These are phyloP conservation scores for Myotis planiceps DNA, from an alignment of 2,797 vertebrate genomes.

Conservation along the genomic window DNA sequence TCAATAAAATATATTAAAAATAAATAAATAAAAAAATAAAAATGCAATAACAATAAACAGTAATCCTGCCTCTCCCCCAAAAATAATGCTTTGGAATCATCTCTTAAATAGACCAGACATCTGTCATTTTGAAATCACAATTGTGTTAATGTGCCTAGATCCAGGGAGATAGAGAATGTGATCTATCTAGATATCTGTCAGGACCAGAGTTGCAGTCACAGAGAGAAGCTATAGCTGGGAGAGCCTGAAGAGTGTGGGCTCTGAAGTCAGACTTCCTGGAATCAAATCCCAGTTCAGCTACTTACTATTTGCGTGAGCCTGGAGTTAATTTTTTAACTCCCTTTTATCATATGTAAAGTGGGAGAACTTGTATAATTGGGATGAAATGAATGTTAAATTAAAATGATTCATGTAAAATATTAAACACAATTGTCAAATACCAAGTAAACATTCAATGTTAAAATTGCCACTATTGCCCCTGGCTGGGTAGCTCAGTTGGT, in stretches of 20 bases:
- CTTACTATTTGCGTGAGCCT: not conserved
- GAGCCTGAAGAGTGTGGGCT: not conserved
- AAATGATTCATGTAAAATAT: not conserved
- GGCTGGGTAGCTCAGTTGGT: not conserved
- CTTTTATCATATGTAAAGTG: not conserved
- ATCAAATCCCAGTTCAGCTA: not conserved
- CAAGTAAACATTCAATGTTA: not conserved
- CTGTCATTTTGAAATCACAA: not conserved
- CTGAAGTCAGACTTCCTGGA: not conserved
- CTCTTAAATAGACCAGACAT: conserved; percentile 8
- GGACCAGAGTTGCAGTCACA: not conserved
- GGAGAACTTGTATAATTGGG: not conserved
- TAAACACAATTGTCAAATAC: not conserved
- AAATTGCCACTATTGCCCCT: not conserved
- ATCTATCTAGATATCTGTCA: not conserved
- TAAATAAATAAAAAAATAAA: no score
- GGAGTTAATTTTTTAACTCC: not conserved
- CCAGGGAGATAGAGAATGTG: not conserved
- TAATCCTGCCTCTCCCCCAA: not conserved
- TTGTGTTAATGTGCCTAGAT: not conserved
- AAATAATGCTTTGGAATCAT: not conserved
- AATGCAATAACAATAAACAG: not conserved
- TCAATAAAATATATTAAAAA: no score
- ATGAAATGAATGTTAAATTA: not conserved
- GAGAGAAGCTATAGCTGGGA: not conserved